These are phyloP conservation scores for Illadopsis cleaveri DNA, from an alignment of 2,113 vertebrate genomes.

Conservation along the genomic window DNA sequence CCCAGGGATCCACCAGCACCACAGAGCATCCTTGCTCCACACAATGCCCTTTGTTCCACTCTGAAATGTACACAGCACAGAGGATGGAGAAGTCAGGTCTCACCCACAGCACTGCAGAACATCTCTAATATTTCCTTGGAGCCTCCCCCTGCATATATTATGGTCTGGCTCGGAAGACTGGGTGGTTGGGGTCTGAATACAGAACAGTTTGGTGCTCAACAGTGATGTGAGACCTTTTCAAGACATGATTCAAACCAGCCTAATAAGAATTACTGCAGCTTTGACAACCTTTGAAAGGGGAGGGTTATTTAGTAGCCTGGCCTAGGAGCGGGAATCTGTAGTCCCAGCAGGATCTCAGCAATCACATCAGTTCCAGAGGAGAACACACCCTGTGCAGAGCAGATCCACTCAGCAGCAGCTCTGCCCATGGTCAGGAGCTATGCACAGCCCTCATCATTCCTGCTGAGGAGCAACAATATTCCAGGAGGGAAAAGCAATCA, in stretches of 20 bases:
- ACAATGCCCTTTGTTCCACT: neutral
- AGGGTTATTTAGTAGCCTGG: neutral
- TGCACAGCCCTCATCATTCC: neutral
- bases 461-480: neutral
- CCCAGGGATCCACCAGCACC: neutral
- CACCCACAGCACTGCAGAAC: neutral
- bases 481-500: neutral
- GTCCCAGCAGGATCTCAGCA: neutral
- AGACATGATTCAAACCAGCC: neutral
- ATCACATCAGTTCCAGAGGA: neutral
- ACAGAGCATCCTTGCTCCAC: neutral
- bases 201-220: neutral
- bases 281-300: neutral
- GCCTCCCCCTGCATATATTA: neutral
- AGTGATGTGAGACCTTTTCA: neutral
- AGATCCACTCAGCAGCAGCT: neutral
- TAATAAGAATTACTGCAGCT: constrained; percentile 4
- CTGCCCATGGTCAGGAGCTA: neutral
- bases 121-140: neutral
- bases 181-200: neutral
- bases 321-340: neutral
- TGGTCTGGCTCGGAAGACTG: neutral
- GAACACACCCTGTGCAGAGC: neutral
- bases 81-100: neutral
- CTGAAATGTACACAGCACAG: neutral